Evolutionary conservation across 2,113 vertebrate species (phyloP).

Genomic region (Benitochromis conjunctus): DNA sequence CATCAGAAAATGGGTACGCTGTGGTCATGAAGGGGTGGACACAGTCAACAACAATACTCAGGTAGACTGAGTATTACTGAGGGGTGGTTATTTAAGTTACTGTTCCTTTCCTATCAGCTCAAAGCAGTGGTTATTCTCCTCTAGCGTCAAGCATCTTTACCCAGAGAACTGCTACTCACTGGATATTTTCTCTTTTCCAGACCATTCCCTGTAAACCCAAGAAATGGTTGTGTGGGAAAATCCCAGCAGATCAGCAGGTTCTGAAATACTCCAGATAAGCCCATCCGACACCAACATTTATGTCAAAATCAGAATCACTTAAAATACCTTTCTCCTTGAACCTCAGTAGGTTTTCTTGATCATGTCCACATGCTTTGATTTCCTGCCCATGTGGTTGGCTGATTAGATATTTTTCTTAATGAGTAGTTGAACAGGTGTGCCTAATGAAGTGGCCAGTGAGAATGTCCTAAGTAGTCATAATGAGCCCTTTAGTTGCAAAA

Average conservation of each 20-base stretch:
- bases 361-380: not conserved
- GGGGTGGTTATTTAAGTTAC: no score
- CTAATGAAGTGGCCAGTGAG: not conserved
- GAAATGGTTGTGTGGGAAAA: not conserved
- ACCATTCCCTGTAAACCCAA: not conserved
- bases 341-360: not conserved
- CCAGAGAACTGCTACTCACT: not conserved
- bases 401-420: not conserved
- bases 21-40: not conserved
- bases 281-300: not conserved
- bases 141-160: not conserved
- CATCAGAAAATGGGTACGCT: not conserved
- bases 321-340: not conserved
- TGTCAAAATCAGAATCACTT: not conserved
- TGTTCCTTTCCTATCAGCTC: not conserved
- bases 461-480: not conserved
- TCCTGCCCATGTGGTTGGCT: not conserved
- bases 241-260: not conserved
- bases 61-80: not conserved
- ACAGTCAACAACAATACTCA: not conserved
- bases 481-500: not conserved
- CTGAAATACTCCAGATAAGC: not conserved
- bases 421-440: not conserved
- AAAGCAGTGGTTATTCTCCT: not conserved
- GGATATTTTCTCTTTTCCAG: not conserved